Evolutionary conservation across 2,888 invertebrate genomes (phyloP).

Genomic region (Plebejus argus): DNA sequence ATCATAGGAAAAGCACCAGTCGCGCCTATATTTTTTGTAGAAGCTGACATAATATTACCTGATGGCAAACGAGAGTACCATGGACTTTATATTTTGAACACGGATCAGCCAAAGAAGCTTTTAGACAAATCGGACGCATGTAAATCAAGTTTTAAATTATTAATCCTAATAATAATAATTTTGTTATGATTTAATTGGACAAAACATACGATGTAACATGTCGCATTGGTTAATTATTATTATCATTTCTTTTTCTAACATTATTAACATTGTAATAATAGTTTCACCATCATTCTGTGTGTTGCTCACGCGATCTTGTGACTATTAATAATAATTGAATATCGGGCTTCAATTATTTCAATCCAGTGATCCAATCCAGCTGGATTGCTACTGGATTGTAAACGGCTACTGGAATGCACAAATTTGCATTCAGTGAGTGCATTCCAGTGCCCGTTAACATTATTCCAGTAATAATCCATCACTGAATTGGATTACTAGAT

Average conservation of each 20-base stretch:
- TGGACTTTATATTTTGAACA: slow-evolving; percentile 50
- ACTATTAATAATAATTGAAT: not conserved
- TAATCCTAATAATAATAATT: no score
- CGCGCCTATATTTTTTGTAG: slow-evolving; percentile 42
- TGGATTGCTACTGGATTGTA: no score
- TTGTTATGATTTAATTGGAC: no score
- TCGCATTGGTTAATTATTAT: not conserved
- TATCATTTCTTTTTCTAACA: not conserved
- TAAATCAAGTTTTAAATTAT: no score
- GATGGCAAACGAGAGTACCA: slow-evolving; percentile 42
- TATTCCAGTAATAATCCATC: no score
- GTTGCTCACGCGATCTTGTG: not conserved
- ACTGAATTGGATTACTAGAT: no score
- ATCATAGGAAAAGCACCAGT: slow-evolving; percentile 34
- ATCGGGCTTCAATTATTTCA: not conserved
- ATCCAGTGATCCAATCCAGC: not conserved
- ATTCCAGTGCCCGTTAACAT: no score
- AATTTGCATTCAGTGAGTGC: no score
- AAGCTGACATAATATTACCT: slow-evolving; percentile 43
- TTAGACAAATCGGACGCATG: no score
- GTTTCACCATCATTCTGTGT: not conserved
- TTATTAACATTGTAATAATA: slow-evolving; percentile 8
- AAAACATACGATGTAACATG: not conserved
- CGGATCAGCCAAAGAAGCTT: slow-evolving; percentile 46
- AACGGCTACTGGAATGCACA: no score